phyloP scores from a whole-genome alignment of 2,888 invertebrate species.

The Thecocarcelia acutangulata region DNA sequence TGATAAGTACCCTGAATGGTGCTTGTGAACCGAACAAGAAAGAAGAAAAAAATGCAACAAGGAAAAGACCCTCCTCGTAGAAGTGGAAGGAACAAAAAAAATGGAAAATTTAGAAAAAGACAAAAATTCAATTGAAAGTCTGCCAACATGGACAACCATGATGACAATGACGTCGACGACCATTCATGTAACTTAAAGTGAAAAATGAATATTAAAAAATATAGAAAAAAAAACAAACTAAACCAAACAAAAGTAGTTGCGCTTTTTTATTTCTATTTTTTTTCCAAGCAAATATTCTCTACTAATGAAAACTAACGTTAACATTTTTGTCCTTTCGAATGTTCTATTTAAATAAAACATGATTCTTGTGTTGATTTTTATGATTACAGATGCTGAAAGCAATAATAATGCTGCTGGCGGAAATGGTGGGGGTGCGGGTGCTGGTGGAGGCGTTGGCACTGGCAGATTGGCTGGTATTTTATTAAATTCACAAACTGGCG shows the following conservation, averaged over 20 bases:
- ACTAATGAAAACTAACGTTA: constrained; percentile 46
- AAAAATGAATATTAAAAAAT: constrained; percentile 41
- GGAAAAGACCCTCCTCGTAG: not conserved
- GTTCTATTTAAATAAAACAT: constrained; percentile 7
- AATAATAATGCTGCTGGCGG: constrained; percentile 67
- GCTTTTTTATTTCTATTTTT: no score
- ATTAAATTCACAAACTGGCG: constrained; percentile 72
- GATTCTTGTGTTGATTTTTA: constrained; percentile 64
- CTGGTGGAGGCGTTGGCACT: constrained; percentile 22
- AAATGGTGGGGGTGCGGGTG: constrained; percentile 11
- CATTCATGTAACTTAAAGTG: constrained; percentile 45
- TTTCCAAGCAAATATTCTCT: constrained; percentile 48
- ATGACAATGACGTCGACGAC: constrained; percentile 42
- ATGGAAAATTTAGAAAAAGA: constrained; percentile 13
- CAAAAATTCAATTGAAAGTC: constrained; percentile 60
- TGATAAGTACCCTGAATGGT: constrained; percentile 42
- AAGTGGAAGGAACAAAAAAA: not conserved
- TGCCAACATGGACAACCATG: constrained; percentile 57
- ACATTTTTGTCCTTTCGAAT: constrained; percentile 15
- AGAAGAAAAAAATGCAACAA: not conserved
- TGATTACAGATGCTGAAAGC: constrained; percentile 75
- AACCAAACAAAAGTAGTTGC: constrained; percentile 13
- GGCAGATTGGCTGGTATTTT: constrained; percentile 77
- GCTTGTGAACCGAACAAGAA: constrained; percentile 27
- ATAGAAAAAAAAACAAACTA: constrained; percentile 7